These are phyloP conservation scores for Bradysia coprophila DNA, from an alignment of 1,140 invertebrate genomes.

Conservation along the genomic window DNA sequence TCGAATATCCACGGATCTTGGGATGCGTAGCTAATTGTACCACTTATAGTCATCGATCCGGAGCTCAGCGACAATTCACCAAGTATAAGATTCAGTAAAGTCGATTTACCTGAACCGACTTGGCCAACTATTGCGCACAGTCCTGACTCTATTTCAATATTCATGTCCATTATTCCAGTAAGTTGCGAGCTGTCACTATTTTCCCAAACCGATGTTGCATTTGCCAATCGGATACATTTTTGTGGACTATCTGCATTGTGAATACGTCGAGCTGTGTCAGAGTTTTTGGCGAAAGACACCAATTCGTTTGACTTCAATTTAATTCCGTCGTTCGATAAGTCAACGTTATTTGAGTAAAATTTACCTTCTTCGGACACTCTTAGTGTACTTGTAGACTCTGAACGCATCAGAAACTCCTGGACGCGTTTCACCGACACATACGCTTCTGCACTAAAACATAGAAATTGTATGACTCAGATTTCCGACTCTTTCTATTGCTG, in stretches of 20 bases:
- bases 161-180: conserved; percentile 26
- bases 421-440: background rate
- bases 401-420: background rate
- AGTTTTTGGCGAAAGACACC: too few species aligned
- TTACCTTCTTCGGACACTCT: too few species aligned
- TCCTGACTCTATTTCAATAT: conserved; percentile 26
- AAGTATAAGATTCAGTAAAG: conserved; percentile 45
- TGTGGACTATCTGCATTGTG: conserved; percentile 25
- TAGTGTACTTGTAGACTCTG: too few species aligned
- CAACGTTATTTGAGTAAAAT: too few species aligned
- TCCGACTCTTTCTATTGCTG: too few species aligned
- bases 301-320: too few species aligned
- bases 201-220: conserved; percentile 25
- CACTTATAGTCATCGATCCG: conserved; percentile 40
- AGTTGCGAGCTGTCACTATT: conserved; percentile 2
- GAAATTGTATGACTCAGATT: too few species aligned
- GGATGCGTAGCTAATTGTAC: conserved; percentile 55
- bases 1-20: conserved; percentile 55
- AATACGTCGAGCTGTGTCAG: too few species aligned
- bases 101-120: conserved; percentile 67
- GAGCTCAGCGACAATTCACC: conserved; percentile 41
- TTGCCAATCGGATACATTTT: conserved; percentile 15
- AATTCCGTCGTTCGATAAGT: too few species aligned
- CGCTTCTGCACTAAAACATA: conserved; percentile 5
- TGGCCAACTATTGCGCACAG: conserved; percentile 51